Percentiles rank a stretch among this genome's conserved stretches.
phyloP scores from a whole-genome alignment of 1,140 invertebrate genomes.

The Tribolium castaneum region DNA sequence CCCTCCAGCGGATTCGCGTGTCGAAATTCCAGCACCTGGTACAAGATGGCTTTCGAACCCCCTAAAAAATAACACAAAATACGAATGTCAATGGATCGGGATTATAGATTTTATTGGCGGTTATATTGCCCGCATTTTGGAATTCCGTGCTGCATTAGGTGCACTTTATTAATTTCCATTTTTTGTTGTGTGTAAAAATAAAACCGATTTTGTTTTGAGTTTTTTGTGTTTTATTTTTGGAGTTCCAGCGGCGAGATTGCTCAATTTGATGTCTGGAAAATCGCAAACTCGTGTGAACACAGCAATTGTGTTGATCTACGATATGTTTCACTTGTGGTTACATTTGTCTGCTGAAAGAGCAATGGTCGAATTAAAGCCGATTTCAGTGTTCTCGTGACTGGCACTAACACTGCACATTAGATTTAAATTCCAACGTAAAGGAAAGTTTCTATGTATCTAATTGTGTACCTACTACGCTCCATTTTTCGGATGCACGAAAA shows the following conservation, averaged over 20 bases:
- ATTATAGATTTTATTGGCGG: constrained; percentile 19
- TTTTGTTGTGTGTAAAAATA: neutral
- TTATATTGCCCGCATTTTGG: neutral
- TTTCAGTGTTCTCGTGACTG: constrained; percentile 33
- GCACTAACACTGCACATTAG: constrained; percentile 25
- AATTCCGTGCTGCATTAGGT: neutral
- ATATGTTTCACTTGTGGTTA: constrained; percentile 18
- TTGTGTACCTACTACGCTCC: neutral
- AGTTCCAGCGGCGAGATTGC: neutral
- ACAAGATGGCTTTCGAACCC: constrained; percentile 42
- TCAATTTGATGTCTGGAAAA: neutral
- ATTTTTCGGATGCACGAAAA: neutral
- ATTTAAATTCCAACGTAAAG: constrained; percentile 17
- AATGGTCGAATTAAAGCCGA: constrained; percentile 35
- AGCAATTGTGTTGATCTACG: neutral
- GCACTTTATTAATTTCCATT: neutral
- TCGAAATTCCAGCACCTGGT: constrained; percentile 39
- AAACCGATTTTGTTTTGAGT: neutral
- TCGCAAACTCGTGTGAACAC: neutral
- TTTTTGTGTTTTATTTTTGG: neutral
- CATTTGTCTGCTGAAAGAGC: constrained; percentile 37
- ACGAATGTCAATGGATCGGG: constrained; percentile 27
- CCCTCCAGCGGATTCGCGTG: constrained; percentile 32
- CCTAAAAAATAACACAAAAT: constrained; percentile 15
- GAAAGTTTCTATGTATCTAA: constrained; percentile 11